Percentiles rank a stretch among this genome's conserved stretches.
Evolutionary conservation across 2,888 invertebrate genomes (phyloP).

Genomic region (Dilophus febrilis): DNA sequence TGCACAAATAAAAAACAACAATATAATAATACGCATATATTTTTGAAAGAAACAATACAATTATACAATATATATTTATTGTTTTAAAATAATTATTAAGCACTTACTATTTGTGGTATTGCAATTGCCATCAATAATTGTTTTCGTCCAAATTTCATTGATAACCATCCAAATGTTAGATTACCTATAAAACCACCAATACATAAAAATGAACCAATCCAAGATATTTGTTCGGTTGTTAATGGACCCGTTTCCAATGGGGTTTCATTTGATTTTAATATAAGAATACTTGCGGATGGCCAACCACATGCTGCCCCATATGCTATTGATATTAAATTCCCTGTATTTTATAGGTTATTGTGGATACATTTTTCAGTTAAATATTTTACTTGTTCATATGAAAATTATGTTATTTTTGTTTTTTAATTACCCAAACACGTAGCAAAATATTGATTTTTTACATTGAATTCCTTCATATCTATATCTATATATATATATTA

Average conservation of each 20-base stretch:
- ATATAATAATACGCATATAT: too few relatives aligned
- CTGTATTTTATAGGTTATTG: too few relatives aligned
- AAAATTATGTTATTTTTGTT: too few relatives aligned
- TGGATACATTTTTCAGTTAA: too few relatives aligned
- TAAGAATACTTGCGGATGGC: constrained; percentile 5
- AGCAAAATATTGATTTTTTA: too few relatives aligned
- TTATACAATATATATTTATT: neutral
- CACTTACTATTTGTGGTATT: neutral
- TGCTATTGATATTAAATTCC: constrained; percentile 18
- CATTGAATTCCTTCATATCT: too few relatives aligned
- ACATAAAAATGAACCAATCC: constrained; percentile 24
- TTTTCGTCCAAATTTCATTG: constrained; percentile 23
- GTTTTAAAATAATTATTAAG: neutral
- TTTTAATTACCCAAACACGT: too few relatives aligned
- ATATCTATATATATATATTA: too few relatives aligned
- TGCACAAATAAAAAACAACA: too few relatives aligned
- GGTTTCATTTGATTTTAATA: constrained; percentile 4
- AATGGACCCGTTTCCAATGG: constrained; percentile 5
- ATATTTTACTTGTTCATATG: too few relatives aligned
- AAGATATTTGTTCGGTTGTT: constrained; percentile 19
- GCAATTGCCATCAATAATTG: neutral
- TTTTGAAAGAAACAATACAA: too few relatives aligned
- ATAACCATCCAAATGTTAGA: constrained; percentile 21
- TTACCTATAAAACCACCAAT: constrained; percentile 24
- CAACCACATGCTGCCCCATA: constrained; percentile 7